Percentiles rank a stretch among this genome's conserved stretches.
These are phyloP conservation scores for Dryomyza anilis DNA, from an alignment of 2,888 invertebrate genomes.

Conservation along the genomic window DNA sequence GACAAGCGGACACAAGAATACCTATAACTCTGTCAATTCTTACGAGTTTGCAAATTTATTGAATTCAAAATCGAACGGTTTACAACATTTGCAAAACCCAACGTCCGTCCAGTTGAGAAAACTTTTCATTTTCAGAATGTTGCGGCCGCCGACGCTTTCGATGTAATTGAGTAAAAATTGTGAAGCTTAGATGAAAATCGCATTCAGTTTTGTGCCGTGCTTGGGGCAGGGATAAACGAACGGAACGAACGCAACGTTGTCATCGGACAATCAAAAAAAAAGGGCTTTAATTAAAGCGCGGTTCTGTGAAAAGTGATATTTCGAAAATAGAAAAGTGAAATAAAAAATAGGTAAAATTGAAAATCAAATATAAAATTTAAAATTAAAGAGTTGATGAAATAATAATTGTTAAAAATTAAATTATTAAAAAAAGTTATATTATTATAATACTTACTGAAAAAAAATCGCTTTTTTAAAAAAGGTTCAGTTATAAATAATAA, in stretches of 20 bases:
- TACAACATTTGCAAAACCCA: neutral
- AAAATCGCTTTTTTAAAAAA: too few species aligned
- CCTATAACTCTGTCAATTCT: neutral
- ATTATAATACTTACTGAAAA: too few species aligned
- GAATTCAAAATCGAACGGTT: neutral
- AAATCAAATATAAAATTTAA: too few species aligned
- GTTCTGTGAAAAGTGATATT: too few species aligned
- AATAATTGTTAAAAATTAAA: too few species aligned
- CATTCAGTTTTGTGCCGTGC: slow-evolving; percentile 48
- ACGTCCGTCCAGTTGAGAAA: slow-evolving; percentile 2
- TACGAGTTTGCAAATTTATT: neutral
- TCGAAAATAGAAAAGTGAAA: too few species aligned
- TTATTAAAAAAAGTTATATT: too few species aligned
- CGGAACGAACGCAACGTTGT: neutral
- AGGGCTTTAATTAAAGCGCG: too few species aligned
- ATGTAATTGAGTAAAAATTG: neutral
- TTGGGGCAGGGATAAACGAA: slow-evolving; percentile 30
- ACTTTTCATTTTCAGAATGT: neutral
- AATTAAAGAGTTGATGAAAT: too few species aligned
- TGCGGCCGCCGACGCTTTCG: neutral
- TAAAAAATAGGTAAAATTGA: too few species aligned
- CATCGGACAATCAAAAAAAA: too few species aligned
- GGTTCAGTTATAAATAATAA: too few species aligned
- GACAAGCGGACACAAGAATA: neutral
- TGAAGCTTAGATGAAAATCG: slow-evolving; percentile 40